A percentile compares a stretch with the other conserved stretches of the same genome.
Evolutionary conservation across 2,888 invertebrate species (phyloP).

Genomic region (Drosophila neutralis): DNA sequence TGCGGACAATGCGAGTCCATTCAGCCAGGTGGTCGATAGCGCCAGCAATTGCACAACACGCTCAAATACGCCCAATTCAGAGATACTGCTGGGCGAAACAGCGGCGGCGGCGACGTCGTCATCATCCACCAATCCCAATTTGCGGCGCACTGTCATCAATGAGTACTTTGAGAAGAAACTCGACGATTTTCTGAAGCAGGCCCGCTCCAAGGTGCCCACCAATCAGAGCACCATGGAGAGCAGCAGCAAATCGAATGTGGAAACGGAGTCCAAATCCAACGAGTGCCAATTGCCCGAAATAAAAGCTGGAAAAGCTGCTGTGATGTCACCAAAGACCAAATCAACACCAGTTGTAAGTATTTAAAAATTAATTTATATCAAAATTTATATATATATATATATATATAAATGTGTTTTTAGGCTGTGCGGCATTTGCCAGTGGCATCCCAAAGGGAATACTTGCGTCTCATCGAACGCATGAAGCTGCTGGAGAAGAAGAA

Average conservation of each 20-base stretch:
- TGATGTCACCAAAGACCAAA: conserved; percentile 22
- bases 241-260: conserved; percentile 1
- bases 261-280: conserved; percentile 7
- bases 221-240: background rate
- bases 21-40: conserved; percentile 79
- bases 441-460: conserved; percentile 84
- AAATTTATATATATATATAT: background rate
- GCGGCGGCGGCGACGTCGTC: background rate
- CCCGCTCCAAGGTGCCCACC: conserved; percentile 71
- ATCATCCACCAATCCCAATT: conserved; percentile 41
- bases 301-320: background rate
- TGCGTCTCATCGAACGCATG: conserved; percentile 83
- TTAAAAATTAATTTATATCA: background rate
- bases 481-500: conserved; percentile 81
- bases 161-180: conserved; percentile 81
- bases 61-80: conserved; percentile 70
- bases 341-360: conserved; percentile 78
- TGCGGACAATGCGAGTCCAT: conserved; percentile 79
- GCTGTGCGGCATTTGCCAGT: conserved; percentile 84
- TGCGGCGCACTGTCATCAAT: conserved; percentile 68
- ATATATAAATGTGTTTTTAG: conserved; percentile 51
- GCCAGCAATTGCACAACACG: conserved; percentile 72
- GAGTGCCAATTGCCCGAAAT: background rate
- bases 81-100: conserved; percentile 28
- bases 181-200: conserved; percentile 81